phyloP scores from a whole-genome alignment of 1,140 invertebrate species.

The Trinorchestia longiramus region DNA sequence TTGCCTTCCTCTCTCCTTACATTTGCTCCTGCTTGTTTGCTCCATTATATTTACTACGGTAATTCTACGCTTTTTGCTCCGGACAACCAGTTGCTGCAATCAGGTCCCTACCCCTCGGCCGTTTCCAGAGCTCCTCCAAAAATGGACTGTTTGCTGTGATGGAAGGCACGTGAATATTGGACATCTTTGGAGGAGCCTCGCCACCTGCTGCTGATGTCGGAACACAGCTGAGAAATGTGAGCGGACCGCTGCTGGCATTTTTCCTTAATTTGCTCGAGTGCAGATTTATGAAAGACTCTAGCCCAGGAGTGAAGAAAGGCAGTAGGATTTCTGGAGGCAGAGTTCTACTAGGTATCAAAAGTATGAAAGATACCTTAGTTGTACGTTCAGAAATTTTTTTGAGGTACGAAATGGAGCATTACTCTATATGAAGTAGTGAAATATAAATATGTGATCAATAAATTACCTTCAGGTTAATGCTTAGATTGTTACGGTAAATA shows the following conservation, averaged over 20 bases:
- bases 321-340: not conserved
- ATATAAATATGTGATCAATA: no score
- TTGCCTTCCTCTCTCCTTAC: conserved; percentile 38
- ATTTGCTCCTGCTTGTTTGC: conserved; percentile 48
- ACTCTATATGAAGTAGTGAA: no score
- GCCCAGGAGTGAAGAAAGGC: not conserved
- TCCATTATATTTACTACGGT: conserved; percentile 18
- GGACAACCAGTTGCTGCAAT: conserved; percentile 38
- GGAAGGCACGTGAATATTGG: conserved; percentile 38
- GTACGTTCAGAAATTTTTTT: no score
- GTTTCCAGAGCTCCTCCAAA: not conserved
- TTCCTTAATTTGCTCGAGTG: conserved; percentile 33
- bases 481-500: no score
- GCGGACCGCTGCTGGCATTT: not conserved
- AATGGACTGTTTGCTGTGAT: conserved; percentile 42
- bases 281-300: conserved; percentile 5
- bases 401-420: no score
- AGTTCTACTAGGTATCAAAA: no score
- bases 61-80: conserved; percentile 39
- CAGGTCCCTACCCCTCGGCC: not conserved
- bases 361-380: no score
- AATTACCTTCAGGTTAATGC: no score
- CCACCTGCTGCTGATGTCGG: not conserved
- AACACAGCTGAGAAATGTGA: not conserved
- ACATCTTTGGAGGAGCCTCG: not conserved